Evolutionary conservation across 2,113 vertebrate species (phyloP).

Genomic region (Diglossa brunneiventris): DNA sequence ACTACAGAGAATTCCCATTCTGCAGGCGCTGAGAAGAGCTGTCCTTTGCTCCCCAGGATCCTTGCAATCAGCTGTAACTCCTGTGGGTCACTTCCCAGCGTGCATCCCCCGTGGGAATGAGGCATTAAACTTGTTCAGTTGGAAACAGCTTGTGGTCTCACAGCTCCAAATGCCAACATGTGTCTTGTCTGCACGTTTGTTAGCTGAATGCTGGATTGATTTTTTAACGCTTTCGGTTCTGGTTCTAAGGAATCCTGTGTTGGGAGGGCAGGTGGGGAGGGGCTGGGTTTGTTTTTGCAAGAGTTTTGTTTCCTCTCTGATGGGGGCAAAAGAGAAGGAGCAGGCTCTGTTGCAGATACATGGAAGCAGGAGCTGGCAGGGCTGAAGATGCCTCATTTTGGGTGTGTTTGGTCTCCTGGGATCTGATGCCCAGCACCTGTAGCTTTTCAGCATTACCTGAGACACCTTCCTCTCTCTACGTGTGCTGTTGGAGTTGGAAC

Average conservation of each 20-base stretch:
- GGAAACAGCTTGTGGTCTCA: background rate
- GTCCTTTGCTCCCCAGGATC: background rate
- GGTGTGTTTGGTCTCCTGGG: background rate
- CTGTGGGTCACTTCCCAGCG: background rate
- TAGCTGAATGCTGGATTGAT: slow-evolving; percentile 1
- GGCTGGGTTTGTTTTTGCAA: background rate
- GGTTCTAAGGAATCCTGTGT: background rate
- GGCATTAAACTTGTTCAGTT: slow-evolving; percentile 29
- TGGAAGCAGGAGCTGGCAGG: background rate
- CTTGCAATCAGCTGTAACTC: slow-evolving; percentile 29
- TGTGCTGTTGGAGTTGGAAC: background rate
- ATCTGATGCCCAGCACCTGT: background rate
- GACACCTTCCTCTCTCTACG: background rate
- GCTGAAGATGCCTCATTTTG: background rate
- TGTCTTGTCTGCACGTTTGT: background rate
- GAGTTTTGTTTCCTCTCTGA: background rate
- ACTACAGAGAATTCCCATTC: slow-evolving; percentile 5
- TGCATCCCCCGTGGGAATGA: slow-evolving; percentile 7
- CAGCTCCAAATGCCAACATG: background rate
- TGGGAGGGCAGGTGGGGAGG: background rate
- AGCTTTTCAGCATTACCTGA: fast-evolving
- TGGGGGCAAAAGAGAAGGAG: background rate
- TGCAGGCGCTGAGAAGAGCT: background rate
- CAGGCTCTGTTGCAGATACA: background rate
- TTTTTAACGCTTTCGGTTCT: background rate